These are phyloP conservation scores for Melanogrammus aeglefinus DNA, from an alignment of 2,797 vertebrate genomes.

Conservation along the genomic window DNA sequence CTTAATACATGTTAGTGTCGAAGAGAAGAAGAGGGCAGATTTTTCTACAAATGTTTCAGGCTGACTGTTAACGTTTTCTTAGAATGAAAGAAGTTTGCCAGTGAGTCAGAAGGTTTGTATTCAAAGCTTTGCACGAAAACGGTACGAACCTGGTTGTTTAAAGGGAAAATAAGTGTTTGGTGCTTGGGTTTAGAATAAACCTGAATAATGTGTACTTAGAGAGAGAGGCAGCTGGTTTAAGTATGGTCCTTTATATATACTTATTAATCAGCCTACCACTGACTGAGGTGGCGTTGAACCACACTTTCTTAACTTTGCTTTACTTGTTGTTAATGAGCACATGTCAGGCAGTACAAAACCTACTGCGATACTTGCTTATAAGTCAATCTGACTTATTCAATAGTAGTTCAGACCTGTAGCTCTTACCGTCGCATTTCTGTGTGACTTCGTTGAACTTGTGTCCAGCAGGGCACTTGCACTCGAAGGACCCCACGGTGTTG, in stretches of 20 bases:
- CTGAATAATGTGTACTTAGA: constrained; percentile 48
- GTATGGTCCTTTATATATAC: constrained; percentile 58
- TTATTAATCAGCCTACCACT: constrained; percentile 48
- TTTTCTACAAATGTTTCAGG: constrained; percentile 28
- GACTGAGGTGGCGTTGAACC: constrained; percentile 45
- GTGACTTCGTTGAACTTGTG: constrained; percentile 96
- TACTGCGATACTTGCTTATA: neutral
- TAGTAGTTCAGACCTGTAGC: neutral
- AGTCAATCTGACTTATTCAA: neutral
- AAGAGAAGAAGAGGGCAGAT: constrained; percentile 28
- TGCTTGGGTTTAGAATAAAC: constrained; percentile 2
- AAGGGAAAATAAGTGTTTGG: neutral
- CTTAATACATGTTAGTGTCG: constrained; percentile 28
- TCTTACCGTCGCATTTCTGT: constrained; percentile 97
- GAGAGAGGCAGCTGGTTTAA: constrained; percentile 39
- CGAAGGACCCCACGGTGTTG: constrained; percentile 99
- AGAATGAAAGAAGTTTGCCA: constrained; percentile 27
- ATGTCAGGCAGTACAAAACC: constrained; percentile 33
- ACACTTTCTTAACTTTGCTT: constrained; percentile 39
- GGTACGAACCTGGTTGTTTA: neutral
- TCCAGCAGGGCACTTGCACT: constrained; percentile 98
- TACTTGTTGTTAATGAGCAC: constrained; percentile 38
- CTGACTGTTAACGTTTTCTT: constrained; percentile 30
- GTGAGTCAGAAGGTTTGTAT: constrained; percentile 9
- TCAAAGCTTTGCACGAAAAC: neutral